Percentiles rank a stretch among this genome's conserved stretches.
Conservation (phyloP, 2,797 vertebrate species). For the Pangasius larnaudii region DNA sequence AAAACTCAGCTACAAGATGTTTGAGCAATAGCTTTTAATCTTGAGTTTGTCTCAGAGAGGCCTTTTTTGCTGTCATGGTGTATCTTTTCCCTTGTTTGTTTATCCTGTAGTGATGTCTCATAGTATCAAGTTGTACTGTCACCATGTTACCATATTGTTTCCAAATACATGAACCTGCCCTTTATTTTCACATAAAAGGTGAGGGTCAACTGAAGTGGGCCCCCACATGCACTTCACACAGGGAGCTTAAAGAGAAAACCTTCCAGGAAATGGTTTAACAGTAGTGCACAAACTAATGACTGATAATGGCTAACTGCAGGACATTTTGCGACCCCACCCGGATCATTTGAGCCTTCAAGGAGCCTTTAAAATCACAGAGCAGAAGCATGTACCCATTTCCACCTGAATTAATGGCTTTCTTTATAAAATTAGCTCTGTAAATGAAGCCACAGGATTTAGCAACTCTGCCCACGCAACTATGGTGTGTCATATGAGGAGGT, state of each 20-base stretch:
- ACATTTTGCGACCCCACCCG: constrained; percentile 15
- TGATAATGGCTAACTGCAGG: constrained; percentile 32
- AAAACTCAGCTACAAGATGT: constrained; percentile 35
- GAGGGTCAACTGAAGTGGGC: constrained; percentile 37
- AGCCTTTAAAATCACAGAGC: constrained; percentile 36
- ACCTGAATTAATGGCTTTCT: constrained; percentile 56
- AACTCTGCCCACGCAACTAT: constrained; percentile 30
- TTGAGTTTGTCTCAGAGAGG: constrained; percentile 32
- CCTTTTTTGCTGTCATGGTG: constrained; percentile 27
- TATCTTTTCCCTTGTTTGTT: constrained; percentile 21
- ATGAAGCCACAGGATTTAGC: constrained; percentile 48
- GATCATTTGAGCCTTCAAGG: background rate
- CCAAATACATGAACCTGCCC: background rate
- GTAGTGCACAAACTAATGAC: constrained; percentile 42
- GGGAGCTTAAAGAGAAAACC: constrained; percentile 32
- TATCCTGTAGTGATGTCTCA: background rate
- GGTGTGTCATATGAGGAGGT: constrained; percentile 50
- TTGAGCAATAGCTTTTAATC: constrained; percentile 40
- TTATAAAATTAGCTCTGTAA: constrained; percentile 53
- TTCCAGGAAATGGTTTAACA: constrained; percentile 47
- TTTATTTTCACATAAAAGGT: constrained; percentile 14
- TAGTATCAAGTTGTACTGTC: background rate
- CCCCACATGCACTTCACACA: constrained; percentile 37
- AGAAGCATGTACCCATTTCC: constrained; percentile 45
- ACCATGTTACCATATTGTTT: background rate